Percentiles rank a stretch among this genome's conserved stretches.
These are phyloP conservation scores for Dendropsophus ebraccatus DNA, from an alignment of 2,113 vertebrate genomes.

Conservation along the genomic window DNA sequence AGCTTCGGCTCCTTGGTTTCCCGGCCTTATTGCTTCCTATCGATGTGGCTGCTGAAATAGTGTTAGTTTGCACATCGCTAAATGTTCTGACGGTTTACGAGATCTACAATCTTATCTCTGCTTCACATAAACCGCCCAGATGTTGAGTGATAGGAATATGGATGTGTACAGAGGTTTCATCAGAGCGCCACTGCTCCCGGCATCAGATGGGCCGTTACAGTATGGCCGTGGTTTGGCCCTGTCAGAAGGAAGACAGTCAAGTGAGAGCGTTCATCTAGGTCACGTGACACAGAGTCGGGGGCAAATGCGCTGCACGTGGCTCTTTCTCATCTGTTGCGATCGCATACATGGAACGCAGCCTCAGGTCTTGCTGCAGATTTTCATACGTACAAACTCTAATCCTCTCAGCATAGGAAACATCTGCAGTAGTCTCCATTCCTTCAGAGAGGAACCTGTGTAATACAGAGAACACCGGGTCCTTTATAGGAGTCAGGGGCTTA, in stretches of 20 bases:
- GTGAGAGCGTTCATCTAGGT: conserved; percentile 14
- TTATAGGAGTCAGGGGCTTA: conserved; percentile 14
- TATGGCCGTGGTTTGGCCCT: conserved; percentile 33
- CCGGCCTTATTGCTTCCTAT: too few species aligned
- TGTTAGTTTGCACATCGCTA: neutral
- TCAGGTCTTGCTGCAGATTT: neutral
- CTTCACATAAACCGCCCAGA: neutral
- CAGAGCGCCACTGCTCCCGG: neutral
- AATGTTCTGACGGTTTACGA: neutral
- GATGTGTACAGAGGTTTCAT: neutral
- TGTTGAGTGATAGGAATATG: neutral
- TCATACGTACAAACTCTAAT: too few species aligned
- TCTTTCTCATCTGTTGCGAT: too few species aligned
- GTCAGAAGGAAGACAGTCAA: neutral
- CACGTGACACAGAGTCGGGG: too few species aligned
- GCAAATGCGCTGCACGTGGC: too few species aligned
- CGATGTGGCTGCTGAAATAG: neutral
- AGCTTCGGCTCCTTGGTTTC: too few species aligned
- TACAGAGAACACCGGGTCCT: neutral
- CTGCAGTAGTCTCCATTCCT: too few species aligned
- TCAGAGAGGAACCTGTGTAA: neutral
- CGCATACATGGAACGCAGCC: too few species aligned
- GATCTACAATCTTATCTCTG: neutral
- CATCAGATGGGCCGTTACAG: neutral
- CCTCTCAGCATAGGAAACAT: too few species aligned